A percentile compares a stretch with the other conserved stretches of the same genome.
Conservation (phyloP, 2,888 invertebrate species). For the Masnerella sp. region DNA sequence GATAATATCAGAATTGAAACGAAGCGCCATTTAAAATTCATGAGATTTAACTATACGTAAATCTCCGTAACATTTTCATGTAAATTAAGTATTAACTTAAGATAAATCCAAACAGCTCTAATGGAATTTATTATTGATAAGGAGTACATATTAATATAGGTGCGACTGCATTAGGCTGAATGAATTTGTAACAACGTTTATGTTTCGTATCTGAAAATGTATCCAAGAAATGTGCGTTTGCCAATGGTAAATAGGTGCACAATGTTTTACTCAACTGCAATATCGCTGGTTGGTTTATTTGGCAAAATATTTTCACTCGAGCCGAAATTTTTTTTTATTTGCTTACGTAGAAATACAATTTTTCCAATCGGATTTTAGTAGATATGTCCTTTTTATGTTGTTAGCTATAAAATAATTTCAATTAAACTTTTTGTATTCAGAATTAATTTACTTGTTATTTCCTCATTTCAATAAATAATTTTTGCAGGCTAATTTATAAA, state of each 20-base stretch:
- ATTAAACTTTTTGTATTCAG: no score
- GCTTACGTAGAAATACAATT: no score
- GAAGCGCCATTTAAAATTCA: conserved; percentile 11
- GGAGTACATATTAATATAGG: conserved; percentile 27
- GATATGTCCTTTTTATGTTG: no score
- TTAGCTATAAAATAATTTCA: no score
- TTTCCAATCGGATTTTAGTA: no score
- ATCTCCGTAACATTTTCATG: conserved; percentile 28
- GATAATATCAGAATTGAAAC: neutral
- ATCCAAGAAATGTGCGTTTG: conserved; percentile 22
- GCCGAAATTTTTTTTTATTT: no score
- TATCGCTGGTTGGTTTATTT: conserved; percentile 22
- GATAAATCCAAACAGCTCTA: conserved; percentile 17
- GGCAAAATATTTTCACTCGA: conserved; percentile 28
- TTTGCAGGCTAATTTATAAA: no score
- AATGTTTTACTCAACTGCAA: conserved; percentile 21
- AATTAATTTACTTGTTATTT: no score
- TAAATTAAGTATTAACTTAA: conserved; percentile 28
- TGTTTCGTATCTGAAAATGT: conserved; percentile 27
- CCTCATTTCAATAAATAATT: no score
- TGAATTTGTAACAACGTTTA: conserved; percentile 15
- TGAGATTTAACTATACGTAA: conserved; percentile 13
- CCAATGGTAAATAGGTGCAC: conserved; percentile 35
- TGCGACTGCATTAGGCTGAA: conserved; percentile 2
- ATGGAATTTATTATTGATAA: conserved; percentile 39